phyloP scores from a whole-genome alignment of 1,140 invertebrate species.

The Adoxophyes honmai region DNA sequence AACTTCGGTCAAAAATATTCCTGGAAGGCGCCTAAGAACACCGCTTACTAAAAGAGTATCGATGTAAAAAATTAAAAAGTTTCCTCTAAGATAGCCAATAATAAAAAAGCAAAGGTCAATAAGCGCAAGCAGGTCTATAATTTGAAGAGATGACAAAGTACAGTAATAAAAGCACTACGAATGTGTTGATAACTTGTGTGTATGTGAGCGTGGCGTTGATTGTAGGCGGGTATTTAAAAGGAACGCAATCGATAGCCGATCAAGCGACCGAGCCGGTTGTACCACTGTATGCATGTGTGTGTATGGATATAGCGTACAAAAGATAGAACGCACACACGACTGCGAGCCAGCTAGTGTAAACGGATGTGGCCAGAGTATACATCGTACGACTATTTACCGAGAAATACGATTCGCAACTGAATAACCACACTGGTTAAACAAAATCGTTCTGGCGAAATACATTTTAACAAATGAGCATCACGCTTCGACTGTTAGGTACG shows the following conservation, averaged over 20 bases:
- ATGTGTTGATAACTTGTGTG: conserved; percentile 8
- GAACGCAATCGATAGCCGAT: conserved; percentile 56
- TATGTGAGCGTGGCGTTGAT: conserved; percentile 17
- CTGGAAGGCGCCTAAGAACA: not conserved
- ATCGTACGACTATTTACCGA: conserved; percentile 37
- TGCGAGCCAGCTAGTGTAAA: conserved; percentile 18
- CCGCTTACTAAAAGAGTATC: not conserved
- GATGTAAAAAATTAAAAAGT: not conserved
- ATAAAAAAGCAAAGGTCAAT: not conserved
- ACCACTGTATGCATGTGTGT: conserved; percentile 20
- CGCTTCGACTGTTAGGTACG: too few relatives aligned
- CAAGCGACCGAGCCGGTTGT: conserved; percentile 48
- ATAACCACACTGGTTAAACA: conserved; percentile 1
- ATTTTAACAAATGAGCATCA: too few relatives aligned
- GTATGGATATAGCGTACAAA: conserved; percentile 16
- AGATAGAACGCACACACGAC: conserved; percentile 15
- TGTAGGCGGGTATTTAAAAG: conserved; percentile 38
- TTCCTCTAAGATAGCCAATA: not conserved
- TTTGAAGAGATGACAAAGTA: conserved; percentile 8
- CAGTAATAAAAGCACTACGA: not conserved
- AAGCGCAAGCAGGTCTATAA: not conserved
- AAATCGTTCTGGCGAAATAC: not conserved
- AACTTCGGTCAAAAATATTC: not conserved
- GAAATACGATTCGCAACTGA: conserved; percentile 23
- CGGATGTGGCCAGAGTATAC: conserved; percentile 50